These are phyloP conservation scores for Mesitornis unicolor DNA, from an alignment of 2,113 vertebrate genomes.

Conservation along the genomic window DNA sequence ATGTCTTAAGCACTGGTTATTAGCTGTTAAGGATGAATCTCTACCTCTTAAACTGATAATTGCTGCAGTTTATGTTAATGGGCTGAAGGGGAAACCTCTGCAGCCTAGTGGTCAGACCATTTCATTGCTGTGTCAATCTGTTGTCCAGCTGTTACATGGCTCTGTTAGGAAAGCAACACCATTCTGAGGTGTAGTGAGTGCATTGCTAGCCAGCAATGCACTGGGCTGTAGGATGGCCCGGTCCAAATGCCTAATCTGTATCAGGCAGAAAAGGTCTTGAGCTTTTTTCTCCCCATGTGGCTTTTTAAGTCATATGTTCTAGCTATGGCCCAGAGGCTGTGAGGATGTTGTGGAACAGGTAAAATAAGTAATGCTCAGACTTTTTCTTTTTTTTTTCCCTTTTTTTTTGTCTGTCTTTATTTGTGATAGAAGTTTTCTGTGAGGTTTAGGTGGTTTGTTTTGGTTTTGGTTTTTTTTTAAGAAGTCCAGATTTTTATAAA, in stretches of 20 bases:
- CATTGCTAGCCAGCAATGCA: neutral
- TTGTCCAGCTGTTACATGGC: neutral
- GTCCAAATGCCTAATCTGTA: neutral
- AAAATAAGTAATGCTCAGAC: neutral
- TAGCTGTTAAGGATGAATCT: neutral
- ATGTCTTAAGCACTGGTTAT: neutral
- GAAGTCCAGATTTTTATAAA: neutral
- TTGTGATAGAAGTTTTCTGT: neutral
- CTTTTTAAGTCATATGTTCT: neutral
- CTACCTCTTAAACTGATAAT: neutral
- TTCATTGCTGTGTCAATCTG: accelerated
- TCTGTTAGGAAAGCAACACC: neutral
- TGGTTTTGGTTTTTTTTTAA: neutral
- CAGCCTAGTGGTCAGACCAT: neutral
- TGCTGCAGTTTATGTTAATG: neutral
- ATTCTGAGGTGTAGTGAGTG: neutral
- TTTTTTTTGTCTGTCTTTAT: neutral
- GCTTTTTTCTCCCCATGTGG: neutral
- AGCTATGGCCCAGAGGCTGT: neutral
- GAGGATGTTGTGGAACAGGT: neutral
- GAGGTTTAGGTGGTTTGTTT: neutral
- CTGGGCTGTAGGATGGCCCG: neutral
- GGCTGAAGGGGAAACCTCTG: neutral
- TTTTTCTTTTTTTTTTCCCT: neutral
- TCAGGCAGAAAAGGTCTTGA: neutral